Evolutionary conservation across 2,797 vertebrate species (phyloP).

Genomic region (Chelmon rostratus): DNA sequence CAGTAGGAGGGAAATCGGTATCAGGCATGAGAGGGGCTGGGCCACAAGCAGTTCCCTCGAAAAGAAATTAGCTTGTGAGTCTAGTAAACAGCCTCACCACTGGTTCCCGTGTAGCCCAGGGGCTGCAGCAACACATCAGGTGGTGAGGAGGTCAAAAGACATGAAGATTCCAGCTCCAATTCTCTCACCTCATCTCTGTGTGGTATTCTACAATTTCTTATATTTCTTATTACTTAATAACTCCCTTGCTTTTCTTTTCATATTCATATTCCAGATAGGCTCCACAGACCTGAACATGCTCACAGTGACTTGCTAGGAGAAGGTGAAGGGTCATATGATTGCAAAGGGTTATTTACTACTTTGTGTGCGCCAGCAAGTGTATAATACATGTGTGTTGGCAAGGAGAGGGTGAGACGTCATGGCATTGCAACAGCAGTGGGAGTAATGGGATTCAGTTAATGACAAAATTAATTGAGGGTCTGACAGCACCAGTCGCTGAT

Average conservation of each 20-base stretch:
- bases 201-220: constrained; percentile 40
- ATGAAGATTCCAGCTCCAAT: constrained; percentile 34
- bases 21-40: constrained; percentile 38
- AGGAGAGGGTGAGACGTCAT: constrained; percentile 42
- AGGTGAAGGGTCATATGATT: constrained; percentile 68
- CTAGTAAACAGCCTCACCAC: constrained; percentile 57
- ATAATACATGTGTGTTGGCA: constrained; percentile 26
- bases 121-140: constrained; percentile 30
- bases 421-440: constrained; percentile 43
- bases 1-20: constrained; percentile 57
- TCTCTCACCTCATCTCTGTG: constrained; percentile 38
- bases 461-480: constrained; percentile 77
- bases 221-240: constrained; percentile 65
- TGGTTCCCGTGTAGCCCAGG: constrained; percentile 46
- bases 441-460: constrained; percentile 77
- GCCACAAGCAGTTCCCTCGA: constrained; percentile 40
- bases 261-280: constrained; percentile 33
- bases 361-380: not conserved
- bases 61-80: constrained; percentile 64
- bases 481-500: constrained; percentile 66
- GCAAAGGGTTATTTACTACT: constrained; percentile 52
- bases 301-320: constrained; percentile 3
- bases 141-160: constrained; percentile 12
- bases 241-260: constrained; percentile 25
- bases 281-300: constrained; percentile 35